phyloP scores from a whole-genome alignment of 1,140 invertebrate genomes.

The Neocloeon triangulifer region DNA sequence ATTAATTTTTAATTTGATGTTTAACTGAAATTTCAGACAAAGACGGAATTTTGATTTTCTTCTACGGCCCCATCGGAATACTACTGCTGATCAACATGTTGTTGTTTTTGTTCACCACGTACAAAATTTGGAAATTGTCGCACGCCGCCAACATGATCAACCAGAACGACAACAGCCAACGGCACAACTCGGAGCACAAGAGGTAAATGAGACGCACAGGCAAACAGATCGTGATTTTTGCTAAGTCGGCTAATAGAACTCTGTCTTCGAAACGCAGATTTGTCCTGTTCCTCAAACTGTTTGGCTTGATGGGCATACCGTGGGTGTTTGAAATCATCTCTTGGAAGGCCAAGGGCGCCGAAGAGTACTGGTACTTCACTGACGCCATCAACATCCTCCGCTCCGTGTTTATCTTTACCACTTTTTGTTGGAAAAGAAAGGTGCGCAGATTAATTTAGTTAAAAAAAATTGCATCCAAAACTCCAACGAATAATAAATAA shows the following conservation, averaged over 20 bases:
- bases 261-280: constrained; percentile 12
- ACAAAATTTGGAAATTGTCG: constrained; percentile 12
- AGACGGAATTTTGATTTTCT: constrained; percentile 10
- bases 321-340: constrained; percentile 20
- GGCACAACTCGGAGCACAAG: constrained; percentile 5
- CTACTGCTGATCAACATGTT: constrained; percentile 14
- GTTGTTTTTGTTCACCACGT: constrained; percentile 15
- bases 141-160: constrained; percentile 10
- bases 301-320: constrained; percentile 20
- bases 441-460: too few species aligned
- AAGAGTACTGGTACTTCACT: constrained; percentile 15
- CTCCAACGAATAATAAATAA: too few species aligned
- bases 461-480: too few species aligned
- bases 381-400: constrained; percentile 18
- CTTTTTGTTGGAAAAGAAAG: constrained; percentile 17
- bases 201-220: constrained; percentile 3
- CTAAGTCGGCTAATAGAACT: too few species aligned
- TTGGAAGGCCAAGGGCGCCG: constrained; percentile 11
- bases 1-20: too few species aligned
- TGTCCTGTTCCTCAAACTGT: constrained; percentile 19
- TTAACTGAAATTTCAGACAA: too few species aligned
- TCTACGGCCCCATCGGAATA: constrained; percentile 12
- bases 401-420: constrained; percentile 20
- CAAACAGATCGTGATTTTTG: constrained; percentile 3
- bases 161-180: constrained; percentile 4